phyloP scores from a whole-genome alignment of 2,797 vertebrate species.

The Gouania willdenowi region DNA sequence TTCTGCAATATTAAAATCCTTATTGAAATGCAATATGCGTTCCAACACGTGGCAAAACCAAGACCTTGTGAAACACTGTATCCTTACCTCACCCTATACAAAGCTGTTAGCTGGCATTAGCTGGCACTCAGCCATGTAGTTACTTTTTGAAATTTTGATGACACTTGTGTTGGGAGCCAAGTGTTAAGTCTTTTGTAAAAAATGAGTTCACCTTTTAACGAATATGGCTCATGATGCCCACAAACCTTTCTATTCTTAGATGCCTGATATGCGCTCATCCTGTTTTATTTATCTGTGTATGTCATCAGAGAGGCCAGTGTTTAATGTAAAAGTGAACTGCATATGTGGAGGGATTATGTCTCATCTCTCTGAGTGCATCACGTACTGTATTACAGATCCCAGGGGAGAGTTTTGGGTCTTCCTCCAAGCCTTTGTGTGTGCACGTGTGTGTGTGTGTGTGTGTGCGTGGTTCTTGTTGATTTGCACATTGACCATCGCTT shows the following conservation, averaged over 20 bases:
- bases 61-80: too few relatives aligned
- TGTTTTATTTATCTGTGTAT: conserved; percentile 25
- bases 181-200: too few relatives aligned
- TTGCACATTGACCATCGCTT: conserved; percentile 50
- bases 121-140: too few relatives aligned
- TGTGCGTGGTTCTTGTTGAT: conserved; percentile 33
- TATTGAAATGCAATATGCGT: too few relatives aligned
- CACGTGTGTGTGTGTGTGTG: not conserved
- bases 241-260: conserved; percentile 25
- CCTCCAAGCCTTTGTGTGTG: not conserved
- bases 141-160: too few relatives aligned
- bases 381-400: conserved; percentile 34
- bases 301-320: conserved; percentile 12
- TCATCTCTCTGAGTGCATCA: conserved; percentile 20
- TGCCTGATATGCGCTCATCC: conserved; percentile 25
- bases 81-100: too few relatives aligned
- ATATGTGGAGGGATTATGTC: conserved; percentile 23
- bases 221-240: conserved; percentile 11
- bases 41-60: too few relatives aligned
- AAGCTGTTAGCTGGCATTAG: too few relatives aligned
- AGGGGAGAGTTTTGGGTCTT: conserved; percentile 23
- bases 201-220: too few relatives aligned
- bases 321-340: conserved; percentile 24
- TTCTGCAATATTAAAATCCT: too few relatives aligned
- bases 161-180: too few relatives aligned